Conservation (phyloP, 2,888 invertebrate species). For the Rhamphomyia laevipes region DNA sequence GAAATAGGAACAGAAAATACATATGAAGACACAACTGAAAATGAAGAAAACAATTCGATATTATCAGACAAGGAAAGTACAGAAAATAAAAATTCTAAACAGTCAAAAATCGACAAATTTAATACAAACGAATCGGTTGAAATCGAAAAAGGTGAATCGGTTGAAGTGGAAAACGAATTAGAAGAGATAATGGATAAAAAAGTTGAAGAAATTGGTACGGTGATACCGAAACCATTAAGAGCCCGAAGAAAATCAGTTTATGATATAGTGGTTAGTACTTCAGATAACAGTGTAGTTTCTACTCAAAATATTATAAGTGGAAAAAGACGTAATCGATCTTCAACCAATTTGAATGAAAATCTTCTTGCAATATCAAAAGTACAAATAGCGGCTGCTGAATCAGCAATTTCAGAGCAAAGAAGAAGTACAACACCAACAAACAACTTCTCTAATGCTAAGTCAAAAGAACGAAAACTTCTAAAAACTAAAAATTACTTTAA, state of each 20-base stretch:
- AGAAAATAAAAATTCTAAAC: background rate
- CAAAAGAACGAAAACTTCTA: background rate
- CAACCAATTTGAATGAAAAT: slow-evolving; percentile 24
- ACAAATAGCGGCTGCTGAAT: background rate
- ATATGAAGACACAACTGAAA: no score
- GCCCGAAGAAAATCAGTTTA: slow-evolving; percentile 6
- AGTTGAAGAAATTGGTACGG: background rate
- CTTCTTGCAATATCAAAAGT: slow-evolving; percentile 1
- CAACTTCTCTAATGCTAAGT: background rate
- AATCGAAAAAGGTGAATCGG: background rate
- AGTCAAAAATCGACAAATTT: no score
- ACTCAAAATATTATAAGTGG: slow-evolving; percentile 32
- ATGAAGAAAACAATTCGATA: background rate
- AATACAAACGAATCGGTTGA: no score
- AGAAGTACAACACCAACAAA: slow-evolving; percentile 14
- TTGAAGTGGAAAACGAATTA: no score
- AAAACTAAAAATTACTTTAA: background rate
- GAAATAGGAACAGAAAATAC: no score
- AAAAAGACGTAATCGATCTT: slow-evolving; percentile 25
- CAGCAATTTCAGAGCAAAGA: slow-evolving; percentile 15
- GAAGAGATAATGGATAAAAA: no score
- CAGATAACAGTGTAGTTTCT: slow-evolving; percentile 29
- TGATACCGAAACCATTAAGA: background rate
- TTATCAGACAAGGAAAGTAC: background rate
- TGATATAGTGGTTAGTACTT: slow-evolving; percentile 7